Base-by-base conservation (phyloP, 1,140 invertebrate species). In the Drosophila guanche region DNA sequence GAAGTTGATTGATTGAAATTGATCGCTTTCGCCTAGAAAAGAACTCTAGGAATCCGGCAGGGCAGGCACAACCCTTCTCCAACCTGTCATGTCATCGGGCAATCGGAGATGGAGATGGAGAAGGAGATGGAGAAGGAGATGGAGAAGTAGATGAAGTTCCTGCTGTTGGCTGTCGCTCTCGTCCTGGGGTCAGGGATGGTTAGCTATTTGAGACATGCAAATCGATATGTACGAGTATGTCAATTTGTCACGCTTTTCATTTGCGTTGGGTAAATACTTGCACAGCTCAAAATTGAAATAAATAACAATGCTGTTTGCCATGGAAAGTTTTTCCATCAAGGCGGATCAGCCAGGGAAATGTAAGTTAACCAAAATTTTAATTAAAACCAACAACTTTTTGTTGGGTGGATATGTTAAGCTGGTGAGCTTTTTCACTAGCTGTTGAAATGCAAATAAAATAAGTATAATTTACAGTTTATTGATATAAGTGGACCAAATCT, bases 1-100 rank as follows among this genome's bases (percentile, higher is more conserved):
- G 58, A 45, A 71, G 60, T 86, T 86, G 81, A 88, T 86, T 88
- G 81, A 86, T 86, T 86, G 83, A 86, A 86, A 86, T 86, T 86
- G 81, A 86, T 88, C 81, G 58, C n/a, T 55, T 57, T 69, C 27
- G 56, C 16, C 23, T 25, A 62, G 51, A 77, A 63, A 63, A 65
- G 41, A 48, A 52, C 59, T 67, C 42, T 45, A 6, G 33, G 16
- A 46, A 4, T 20, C 0, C 16, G 16, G 25, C 4, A 25, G 22
- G 29, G 14, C 14, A 55, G 53, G 10, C 16, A 12, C 37, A 79
- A 77, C 68, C 78, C 79, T 83, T 77, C 70, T 73, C 63, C 55
- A 25, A 51, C 62, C 66, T 68, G 66, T 69, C 66, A 69, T 48
- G 50, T 68, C 50, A 29, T 23, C 42, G 22, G 50, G 33, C 33